Conservation (phyloP, 64 coral and sea anemone genomes). For the Pocillopora damicornis region DNA sequence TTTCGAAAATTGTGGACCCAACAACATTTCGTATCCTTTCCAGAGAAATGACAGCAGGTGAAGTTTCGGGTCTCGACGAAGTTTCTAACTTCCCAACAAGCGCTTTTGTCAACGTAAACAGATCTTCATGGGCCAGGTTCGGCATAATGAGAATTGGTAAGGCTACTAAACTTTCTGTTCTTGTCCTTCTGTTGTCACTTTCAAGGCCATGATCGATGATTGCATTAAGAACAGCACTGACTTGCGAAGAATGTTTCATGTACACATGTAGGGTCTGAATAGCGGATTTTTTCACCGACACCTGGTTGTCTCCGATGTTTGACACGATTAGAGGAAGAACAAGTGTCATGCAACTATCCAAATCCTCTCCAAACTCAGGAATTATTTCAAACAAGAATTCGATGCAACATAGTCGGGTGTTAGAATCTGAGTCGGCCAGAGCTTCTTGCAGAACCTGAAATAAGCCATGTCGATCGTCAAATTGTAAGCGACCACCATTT, state of each 20-base stretch:
- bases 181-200: constrained; percentile 90
- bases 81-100: constrained; percentile 75
- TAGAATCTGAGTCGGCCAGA: constrained; percentile 75
- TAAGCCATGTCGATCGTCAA: constrained; percentile 84
- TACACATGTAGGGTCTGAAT: constrained; percentile 99
- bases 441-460: constrained; percentile 89
- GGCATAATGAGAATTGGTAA: constrained; percentile 96
- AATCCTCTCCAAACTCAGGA: constrained; percentile 86
- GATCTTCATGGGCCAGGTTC: constrained; percentile 96
- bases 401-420: constrained; percentile 78
- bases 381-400: constrained; percentile 96
- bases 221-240: constrained; percentile 81
- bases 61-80: constrained; percentile 79
- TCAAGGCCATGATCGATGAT: constrained; percentile 93
- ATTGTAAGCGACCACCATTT: constrained; percentile 91
- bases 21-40: constrained; percentile 96
- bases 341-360: constrained; percentile 89
- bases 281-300: constrained; percentile 88
- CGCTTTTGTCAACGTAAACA: constrained; percentile 92
- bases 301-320: constrained; percentile 86
- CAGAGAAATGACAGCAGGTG: constrained; percentile 86
- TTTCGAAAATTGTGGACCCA: constrained; percentile 76
- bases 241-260: constrained; percentile 88
- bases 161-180: constrained; percentile 91
- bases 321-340: constrained; percentile 90